These are phyloP conservation scores for Caenorhabditis virilis DNA, from an alignment of 2,888 invertebrate genomes.

Conservation along the genomic window DNA sequence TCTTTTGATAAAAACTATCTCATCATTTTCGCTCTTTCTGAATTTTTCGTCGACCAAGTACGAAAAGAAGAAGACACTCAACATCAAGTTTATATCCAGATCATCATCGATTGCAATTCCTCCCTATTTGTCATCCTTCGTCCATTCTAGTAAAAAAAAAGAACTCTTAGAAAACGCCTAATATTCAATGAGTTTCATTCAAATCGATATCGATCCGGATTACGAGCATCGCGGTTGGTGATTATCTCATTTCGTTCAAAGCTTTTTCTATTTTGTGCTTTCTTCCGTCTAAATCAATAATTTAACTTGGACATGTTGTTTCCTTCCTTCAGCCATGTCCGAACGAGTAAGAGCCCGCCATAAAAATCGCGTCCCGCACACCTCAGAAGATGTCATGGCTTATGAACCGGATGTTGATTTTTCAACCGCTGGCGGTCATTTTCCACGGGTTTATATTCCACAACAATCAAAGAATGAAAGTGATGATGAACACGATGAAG, in stretches of 20 bases:
- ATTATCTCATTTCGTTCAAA: slow-evolving; percentile 8
- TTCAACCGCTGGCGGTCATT: slow-evolving; percentile 48
- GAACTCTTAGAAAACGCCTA: too few relatives aligned
- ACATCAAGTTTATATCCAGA: neutral
- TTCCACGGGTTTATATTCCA: slow-evolving; percentile 42
- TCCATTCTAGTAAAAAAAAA: too few relatives aligned
- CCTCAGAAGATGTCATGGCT: slow-evolving; percentile 65
- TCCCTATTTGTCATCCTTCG: neutral
- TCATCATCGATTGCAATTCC: slow-evolving; percentile 2
- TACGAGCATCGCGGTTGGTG: slow-evolving; percentile 26
- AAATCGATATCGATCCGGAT: slow-evolving; percentile 40
- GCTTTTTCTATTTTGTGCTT: neutral
- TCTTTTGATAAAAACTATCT: neutral
- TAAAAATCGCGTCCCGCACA: slow-evolving; percentile 41
- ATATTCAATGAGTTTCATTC: slow-evolving; percentile 29
- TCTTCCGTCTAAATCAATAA: neutral
- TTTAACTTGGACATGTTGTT: too few relatives aligned
- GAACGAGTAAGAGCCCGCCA: slow-evolving; percentile 43
- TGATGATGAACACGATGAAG: slow-evolving; percentile 33
- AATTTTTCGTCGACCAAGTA: neutral
- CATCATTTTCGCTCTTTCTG: neutral
- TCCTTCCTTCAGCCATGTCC: slow-evolving; percentile 40
- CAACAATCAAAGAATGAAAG: slow-evolving; percentile 11
- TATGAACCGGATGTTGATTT: slow-evolving; percentile 61
- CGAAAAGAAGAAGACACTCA: neutral